A percentile compares a stretch with the other conserved stretches of the same genome.
phyloP scores from a whole-genome alignment of 2,888 invertebrate genomes.

The Creontiades dilutus region DNA sequence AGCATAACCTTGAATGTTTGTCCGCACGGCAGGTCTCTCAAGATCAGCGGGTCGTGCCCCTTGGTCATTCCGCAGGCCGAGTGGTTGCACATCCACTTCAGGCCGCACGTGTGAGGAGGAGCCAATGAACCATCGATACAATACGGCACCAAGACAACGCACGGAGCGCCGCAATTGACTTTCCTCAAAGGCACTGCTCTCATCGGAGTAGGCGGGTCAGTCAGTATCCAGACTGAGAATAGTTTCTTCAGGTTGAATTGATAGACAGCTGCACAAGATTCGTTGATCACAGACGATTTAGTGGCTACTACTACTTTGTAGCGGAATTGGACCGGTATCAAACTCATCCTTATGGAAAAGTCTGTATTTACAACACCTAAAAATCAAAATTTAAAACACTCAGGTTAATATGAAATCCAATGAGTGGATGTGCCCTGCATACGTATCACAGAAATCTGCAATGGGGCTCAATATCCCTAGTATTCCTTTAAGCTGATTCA shows the following conservation, averaged over 20 bases:
- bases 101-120: not conserved
- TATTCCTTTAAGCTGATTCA: no score
- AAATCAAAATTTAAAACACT: not conserved
- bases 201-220: not conserved
- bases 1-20: not conserved
- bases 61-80: not conserved
- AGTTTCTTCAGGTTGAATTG: not conserved
- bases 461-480: no score
- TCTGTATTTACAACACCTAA: not conserved
- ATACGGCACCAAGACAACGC: not conserved
- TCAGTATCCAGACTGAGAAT: not conserved
- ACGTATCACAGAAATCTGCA: no score
- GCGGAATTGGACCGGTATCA: not conserved
- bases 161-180: not conserved
- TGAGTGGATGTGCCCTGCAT: no score
- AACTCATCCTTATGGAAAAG: not conserved
- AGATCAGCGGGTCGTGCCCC: not conserved
- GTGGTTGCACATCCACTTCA: constrained; percentile 1
- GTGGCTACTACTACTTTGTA: not conserved
- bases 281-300: not conserved
- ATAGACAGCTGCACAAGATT: not conserved
- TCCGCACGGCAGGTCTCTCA: not conserved
- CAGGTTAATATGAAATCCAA: no score
- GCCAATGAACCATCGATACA: not conserved
- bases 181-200: not conserved